Base-by-base conservation (phyloP, 2,888 invertebrate genomes). In the Rhagophthalmus giganteus region DNA sequence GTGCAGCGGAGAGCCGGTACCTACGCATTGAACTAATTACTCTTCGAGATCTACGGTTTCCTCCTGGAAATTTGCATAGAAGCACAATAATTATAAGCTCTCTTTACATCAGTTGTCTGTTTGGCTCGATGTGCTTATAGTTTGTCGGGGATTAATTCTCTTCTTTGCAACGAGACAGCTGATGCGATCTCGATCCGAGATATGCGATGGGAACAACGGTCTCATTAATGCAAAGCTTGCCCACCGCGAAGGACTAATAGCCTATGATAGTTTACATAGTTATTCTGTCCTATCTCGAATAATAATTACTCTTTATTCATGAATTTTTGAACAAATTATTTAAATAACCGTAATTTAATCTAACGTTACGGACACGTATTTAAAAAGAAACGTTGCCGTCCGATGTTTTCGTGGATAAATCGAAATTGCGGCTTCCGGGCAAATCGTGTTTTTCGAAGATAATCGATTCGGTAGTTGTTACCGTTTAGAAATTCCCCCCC, bases 181-280 rank as follows among this genome's bases (percentile, higher is more conserved):
- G 68, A 69, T 67, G 66, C 65, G 69, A 69, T 70, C 64, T 63
- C 54, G 65, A 68, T 70, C 63, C 48, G 50, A 65, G 68, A 69
- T 68, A 66, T 57, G 58, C 62, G 60, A 67, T 68, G 67, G 68
- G 68, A 68, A 67, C 63, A 62, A 67, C 62, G 62, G 63, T 67
- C 68, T 67, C 67, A 66, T 68, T 69, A 69, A 69, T 69, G 67
- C 69, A 67, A 65, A 61, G 66, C 63, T 60, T 55, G 65, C 58
- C 66, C 65, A 65, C 65, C 62, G 60, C 60, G 58, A 60, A 59
- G 58, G 60, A 54, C 49, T 54, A 54, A 54, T 49, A 54, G 49
- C 27, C 41, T 31, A 54, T 37, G 48, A 54, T 54, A 45, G 48
- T 42, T 53, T 47, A 54, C 49, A 45, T 49, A 54, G 38, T 47